Base-by-base conservation (phyloP, 2,888 invertebrate species). In the Norana najaformis region DNA sequence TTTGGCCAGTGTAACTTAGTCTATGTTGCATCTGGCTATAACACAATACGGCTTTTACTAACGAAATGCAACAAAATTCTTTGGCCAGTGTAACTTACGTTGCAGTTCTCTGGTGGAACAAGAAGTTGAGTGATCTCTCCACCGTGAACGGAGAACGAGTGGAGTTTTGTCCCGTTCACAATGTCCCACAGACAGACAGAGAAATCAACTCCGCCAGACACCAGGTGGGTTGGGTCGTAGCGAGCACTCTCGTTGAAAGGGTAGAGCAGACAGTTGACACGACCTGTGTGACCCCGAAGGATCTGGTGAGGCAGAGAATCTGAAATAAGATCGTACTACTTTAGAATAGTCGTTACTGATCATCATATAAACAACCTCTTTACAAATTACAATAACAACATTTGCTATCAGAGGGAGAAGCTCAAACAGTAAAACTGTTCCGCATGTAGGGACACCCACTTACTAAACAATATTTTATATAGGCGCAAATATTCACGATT, bases 171-270 rank as follows among this genome's bases (percentile, higher is more conserved):
- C 5, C 98, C 98, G 53, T 97, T 97, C 94, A 97, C 97, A 92
- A 99, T 95, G 94, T 99, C 98, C 99, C 99, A 99, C 0, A 99
- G 96, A 93, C 98, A 98, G 6, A 98, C 98, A 0, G 98, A 98
- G 95, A 99, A 99, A 95, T 99, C 99, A 23, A 98, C 97, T 0
- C 99, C 98, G 1, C 99, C 99, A 0, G 98, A 98, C 0, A 99
- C 96, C 90, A 99, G 93, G 90, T 95, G 93, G 89, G 94, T 93
- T 11, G 94, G 93, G 91, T 95, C 95, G 92, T 95, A 95, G 94
- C 98, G 97, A 1, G 94, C 92, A 92, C 95, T 97, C 16, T 98
- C 97, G 93, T 98, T 97, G 93, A 98, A 97, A 0, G 99, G 99
- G 94, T 99, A 99, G 0, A 99, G 95, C 1, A 99, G 96, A 94